Evolutionary conservation across 2,113 vertebrate genomes (phyloP).

Genomic region (Etia nguti): DNA sequence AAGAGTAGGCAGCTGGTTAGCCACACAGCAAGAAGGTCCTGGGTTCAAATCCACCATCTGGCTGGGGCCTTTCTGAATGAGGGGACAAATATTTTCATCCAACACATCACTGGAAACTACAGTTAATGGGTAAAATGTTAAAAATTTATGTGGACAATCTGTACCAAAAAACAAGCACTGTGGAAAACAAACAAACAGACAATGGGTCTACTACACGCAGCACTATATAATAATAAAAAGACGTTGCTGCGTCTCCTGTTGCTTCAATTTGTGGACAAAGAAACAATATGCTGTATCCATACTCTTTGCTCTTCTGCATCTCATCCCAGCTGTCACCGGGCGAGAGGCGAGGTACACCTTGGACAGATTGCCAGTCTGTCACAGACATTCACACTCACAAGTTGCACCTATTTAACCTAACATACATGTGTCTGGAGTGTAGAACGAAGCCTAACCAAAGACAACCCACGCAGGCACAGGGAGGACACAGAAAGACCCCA

Average conservation of each 20-base stretch:
- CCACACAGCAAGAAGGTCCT: background rate
- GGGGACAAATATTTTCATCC: background rate
- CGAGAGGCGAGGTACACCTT: background rate
- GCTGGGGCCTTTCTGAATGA: background rate
- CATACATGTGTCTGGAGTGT: background rate
- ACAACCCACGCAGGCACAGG: background rate
- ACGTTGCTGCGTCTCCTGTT: background rate
- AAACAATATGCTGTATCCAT: background rate
- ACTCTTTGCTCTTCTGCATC: background rate
- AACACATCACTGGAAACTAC: background rate
- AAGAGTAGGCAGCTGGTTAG: background rate
- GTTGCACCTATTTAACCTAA: background rate
- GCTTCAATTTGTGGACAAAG: background rate
- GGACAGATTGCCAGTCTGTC: background rate
- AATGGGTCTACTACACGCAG: background rate
- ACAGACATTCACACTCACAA: background rate
- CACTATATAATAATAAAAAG: background rate
- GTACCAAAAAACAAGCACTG: background rate
- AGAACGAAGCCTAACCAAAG: background rate
- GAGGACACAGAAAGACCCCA: background rate
- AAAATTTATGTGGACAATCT: background rate
- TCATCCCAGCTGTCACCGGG: background rate
- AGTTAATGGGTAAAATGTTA: background rate
- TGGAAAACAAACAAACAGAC: accelerated
- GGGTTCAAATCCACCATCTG: background rate